phyloP scores from a whole-genome alignment of 2,888 invertebrate genomes.

The Phytoseiulus persimilis region DNA sequence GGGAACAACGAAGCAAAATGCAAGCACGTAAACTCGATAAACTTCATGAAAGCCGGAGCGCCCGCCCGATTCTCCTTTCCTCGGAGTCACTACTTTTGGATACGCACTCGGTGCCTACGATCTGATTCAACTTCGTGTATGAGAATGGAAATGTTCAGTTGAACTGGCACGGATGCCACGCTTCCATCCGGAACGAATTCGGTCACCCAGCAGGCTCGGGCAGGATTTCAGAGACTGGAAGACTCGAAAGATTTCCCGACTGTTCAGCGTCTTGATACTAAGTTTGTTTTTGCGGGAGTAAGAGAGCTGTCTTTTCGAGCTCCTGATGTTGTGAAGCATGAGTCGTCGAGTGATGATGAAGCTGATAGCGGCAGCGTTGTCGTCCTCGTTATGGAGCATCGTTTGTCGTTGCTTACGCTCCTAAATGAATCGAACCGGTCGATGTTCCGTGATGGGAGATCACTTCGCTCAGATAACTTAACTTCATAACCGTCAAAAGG shows the following conservation, averaged over 20 bases:
- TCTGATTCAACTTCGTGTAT: too few species aligned
- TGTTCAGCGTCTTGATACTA: too few species aligned
- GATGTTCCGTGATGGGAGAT: not conserved
- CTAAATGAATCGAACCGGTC: not conserved
- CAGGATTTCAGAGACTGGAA: too few species aligned
- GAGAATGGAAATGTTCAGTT: too few species aligned
- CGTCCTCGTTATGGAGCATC: not conserved
- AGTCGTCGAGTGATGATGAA: not conserved
- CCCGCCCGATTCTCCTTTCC: not conserved
- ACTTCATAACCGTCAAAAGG: not conserved
- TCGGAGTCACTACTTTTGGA: not conserved
- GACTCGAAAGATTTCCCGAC: too few species aligned
- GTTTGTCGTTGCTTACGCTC: not conserved
- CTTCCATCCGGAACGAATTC: too few species aligned
- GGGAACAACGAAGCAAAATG: not conserved
- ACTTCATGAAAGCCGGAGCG: not conserved
- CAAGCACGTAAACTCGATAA: not conserved
- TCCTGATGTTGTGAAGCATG: not conserved
- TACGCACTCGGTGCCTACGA: not conserved
- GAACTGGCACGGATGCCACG: too few species aligned
- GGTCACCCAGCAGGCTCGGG: too few species aligned
- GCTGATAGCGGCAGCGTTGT: not conserved
- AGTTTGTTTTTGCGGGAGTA: too few species aligned
- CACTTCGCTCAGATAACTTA: not conserved
- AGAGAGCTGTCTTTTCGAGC: too few species aligned